Evolutionary conservation across 2,888 invertebrate genomes (phyloP).

Genomic region (Scaptomyza flava): DNA sequence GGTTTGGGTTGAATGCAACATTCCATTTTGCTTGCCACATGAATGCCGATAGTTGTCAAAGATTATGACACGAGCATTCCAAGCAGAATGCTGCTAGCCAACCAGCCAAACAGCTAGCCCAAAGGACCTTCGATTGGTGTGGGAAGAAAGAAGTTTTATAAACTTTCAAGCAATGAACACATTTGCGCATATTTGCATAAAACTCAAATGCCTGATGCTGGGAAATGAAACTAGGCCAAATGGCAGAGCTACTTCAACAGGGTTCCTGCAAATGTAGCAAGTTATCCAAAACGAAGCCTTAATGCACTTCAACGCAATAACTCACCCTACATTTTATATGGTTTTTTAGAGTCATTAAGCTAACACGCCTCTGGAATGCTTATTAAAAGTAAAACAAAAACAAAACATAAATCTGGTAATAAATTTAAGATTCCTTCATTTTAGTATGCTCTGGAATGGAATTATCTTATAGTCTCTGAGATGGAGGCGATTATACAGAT

Average conservation of each 20-base stretch:
- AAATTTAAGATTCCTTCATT: too few relatives aligned
- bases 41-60: slow-evolving; percentile 79
- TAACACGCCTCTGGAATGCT: neutral
- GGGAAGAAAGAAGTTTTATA: slow-evolving; percentile 29
- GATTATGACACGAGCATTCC: slow-evolving; percentile 72
- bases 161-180: slow-evolving; percentile 75
- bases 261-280: slow-evolving; percentile 13
- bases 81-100: slow-evolving; percentile 28
- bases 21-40: slow-evolving; percentile 45
- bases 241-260: slow-evolving; percentile 38
- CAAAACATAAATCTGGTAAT: too few relatives aligned
- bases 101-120: neutral
- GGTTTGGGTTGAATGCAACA: neutral
- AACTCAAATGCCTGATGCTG: slow-evolving; percentile 53
- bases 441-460: too few relatives aligned
- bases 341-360: neutral
- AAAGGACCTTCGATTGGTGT: slow-evolving; percentile 4
- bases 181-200: slow-evolving; percentile 77
- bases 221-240: slow-evolving; percentile 42
- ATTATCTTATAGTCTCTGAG: too few relatives aligned
- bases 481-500: too few relatives aligned
- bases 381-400: neutral
- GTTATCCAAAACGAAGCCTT: slow-evolving; percentile 2
- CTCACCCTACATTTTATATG: neutral
- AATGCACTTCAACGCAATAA: slow-evolving; percentile 13